Conservation (phyloP, 2,797 vertebrate species). For the Epinephelus coioides region DNA sequence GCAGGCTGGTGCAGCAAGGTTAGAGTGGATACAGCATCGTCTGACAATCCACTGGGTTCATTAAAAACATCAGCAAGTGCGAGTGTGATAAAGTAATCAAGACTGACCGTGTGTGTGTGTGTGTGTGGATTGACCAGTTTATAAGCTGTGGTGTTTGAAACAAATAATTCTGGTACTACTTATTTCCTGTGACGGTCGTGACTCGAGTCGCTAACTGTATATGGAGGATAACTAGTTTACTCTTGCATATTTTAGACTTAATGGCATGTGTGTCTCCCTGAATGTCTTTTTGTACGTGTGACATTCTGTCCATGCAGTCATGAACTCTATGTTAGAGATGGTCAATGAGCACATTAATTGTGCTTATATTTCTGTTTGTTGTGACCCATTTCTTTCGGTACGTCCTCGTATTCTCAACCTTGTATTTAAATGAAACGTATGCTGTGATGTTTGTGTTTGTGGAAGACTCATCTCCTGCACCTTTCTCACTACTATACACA, state of each 20-base stretch:
- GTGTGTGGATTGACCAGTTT: constrained; percentile 31
- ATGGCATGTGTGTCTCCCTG: constrained; percentile 33
- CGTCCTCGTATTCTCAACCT: constrained; percentile 21
- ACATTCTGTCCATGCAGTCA: constrained; percentile 58
- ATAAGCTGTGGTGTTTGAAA: constrained; percentile 64
- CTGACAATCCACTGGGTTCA: neutral
- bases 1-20: constrained; percentile 93
- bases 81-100: neutral
- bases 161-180: constrained; percentile 47
- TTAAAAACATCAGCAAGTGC: constrained; percentile 20
- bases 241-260: constrained; percentile 36
- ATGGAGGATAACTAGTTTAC: constrained; percentile 54
- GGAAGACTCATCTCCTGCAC: constrained; percentile 47
- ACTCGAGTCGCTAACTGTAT: constrained; percentile 33
- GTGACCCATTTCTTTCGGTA: constrained; percentile 11
- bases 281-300: constrained; percentile 55
- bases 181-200: constrained; percentile 39
- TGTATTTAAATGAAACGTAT: constrained; percentile 41
- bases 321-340: constrained; percentile 85
- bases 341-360: constrained; percentile 76
- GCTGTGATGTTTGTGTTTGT: constrained; percentile 43
- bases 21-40: constrained; percentile 64
- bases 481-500: constrained; percentile 59
- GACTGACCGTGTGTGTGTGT: neutral
- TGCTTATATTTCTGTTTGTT: constrained; percentile 59